phyloP scores from a whole-genome alignment of 2,113 vertebrate species.

The Lathamus discolor region DNA sequence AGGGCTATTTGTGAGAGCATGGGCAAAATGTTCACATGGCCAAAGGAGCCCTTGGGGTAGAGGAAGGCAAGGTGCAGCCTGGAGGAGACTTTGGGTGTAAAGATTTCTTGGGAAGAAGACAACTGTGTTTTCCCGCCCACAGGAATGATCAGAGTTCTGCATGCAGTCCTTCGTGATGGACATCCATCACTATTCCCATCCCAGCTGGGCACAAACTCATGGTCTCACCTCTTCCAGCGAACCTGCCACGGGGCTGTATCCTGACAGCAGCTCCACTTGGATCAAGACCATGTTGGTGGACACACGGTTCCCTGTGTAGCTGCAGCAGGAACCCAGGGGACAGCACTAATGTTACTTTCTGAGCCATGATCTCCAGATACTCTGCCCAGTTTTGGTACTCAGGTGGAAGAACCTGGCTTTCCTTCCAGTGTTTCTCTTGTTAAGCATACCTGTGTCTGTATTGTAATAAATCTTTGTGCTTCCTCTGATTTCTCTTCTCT shows the following conservation, averaged over 20 bases:
- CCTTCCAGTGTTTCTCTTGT: conserved; percentile 2
- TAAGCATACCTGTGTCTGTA: not conserved
- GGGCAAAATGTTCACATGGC: not conserved
- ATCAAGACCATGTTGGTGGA: conserved; percentile 66
- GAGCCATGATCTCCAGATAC: not conserved
- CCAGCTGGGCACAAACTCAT: not conserved
- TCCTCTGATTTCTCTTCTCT: not conserved
- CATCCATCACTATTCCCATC: not conserved
- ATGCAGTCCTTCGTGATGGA: not conserved
- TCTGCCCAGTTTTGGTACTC: not conserved
- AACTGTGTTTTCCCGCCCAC: not conserved
- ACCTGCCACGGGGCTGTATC: conserved; percentile 35
- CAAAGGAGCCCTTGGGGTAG: not conserved
- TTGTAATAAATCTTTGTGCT: not conserved
- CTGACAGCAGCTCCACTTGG: conserved; percentile 62
- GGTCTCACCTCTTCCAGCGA: conserved; percentile 51
- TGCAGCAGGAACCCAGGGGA: conserved; percentile 52
- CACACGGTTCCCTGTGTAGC: conserved; percentile 52
- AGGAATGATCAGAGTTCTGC: not conserved
- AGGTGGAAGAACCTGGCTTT: not conserved
- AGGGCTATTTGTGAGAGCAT: not conserved
- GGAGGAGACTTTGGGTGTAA: not conserved
- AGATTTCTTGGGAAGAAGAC: not conserved
- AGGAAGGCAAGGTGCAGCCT: not conserved
- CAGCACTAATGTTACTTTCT: conserved; percentile 42